These are phyloP conservation scores for Tiliqua scincoides DNA, from an alignment of 2,113 vertebrate genomes.

Conservation along the genomic window DNA sequence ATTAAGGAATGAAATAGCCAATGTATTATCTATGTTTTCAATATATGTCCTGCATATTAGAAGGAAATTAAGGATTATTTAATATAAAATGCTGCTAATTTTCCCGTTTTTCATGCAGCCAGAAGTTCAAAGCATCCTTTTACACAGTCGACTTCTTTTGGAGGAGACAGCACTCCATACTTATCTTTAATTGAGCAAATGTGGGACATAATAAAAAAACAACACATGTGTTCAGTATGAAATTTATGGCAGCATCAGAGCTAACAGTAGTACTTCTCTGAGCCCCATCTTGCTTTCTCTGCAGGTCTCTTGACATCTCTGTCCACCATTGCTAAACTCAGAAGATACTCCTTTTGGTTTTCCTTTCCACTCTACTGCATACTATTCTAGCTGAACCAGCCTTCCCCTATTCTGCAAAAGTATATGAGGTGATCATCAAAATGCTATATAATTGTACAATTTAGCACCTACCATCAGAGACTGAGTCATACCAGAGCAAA, in stretches of 20 bases:
- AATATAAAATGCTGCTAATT: neutral
- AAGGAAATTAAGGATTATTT: constrained; percentile 21
- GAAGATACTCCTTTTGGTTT: too few species aligned
- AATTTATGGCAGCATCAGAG: neutral
- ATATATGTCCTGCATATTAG: neutral
- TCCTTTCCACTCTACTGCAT: too few species aligned
- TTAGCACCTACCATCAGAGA: neutral
- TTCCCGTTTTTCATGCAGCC: neutral
- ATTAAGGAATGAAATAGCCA: constrained; percentile 1
- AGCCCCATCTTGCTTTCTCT: neutral
- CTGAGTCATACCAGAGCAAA: neutral
- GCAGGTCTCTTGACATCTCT: neutral
- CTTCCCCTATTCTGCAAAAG: neutral
- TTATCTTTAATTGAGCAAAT: neutral
- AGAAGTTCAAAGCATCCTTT: neutral
- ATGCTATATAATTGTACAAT: neutral
- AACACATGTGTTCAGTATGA: neutral
- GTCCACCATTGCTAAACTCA: neutral
- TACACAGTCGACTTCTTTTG: neutral
- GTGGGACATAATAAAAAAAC: neutral
- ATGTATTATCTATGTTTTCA: neutral
- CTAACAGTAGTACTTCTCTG: neutral
- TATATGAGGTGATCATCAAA: neutral
- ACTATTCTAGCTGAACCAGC: neutral
- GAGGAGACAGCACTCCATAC: neutral